phyloP scores from a whole-genome alignment of 2,113 vertebrate genomes.

The Megaptera novaeangliae region DNA sequence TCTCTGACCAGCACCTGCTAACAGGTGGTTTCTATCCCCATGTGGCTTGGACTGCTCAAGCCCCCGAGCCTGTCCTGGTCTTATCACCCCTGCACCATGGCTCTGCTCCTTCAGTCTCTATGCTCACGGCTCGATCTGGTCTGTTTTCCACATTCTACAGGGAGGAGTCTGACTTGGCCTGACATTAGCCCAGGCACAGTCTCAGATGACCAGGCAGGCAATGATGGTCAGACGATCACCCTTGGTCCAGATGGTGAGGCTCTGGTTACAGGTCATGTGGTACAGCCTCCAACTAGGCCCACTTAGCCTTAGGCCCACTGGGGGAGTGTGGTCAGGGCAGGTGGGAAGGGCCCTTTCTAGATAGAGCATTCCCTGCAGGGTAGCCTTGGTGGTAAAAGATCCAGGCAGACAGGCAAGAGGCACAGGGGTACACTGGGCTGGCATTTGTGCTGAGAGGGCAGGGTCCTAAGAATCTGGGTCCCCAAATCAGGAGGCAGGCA shows the following conservation, averaged over 20 bases:
- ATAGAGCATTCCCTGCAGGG: not conserved
- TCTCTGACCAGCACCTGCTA: not conserved
- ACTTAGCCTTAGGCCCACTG: not conserved
- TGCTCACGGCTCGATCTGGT: not conserved
- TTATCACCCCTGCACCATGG: not conserved
- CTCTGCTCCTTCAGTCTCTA: not conserved
- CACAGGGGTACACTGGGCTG: not conserved
- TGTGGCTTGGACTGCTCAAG: fast-evolving
- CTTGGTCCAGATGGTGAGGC: not conserved
- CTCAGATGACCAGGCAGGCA: not conserved
- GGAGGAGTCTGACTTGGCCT: not conserved
- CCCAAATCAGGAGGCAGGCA: not conserved
- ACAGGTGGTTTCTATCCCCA: not conserved
- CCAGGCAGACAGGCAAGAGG: not conserved
- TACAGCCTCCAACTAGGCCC: not conserved
- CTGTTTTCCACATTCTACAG: not conserved
- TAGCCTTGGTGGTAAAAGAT: not conserved
- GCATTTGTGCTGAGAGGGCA: not conserved
- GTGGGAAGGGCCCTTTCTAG: not conserved
- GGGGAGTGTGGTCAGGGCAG: not conserved
- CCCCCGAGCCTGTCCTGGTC: fast-evolving
- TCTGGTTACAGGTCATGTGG: not conserved
- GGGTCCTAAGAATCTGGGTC: not conserved
- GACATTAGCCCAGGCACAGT: not conserved
- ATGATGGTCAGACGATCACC: not conserved